A percentile compares a stretch with the other conserved stretches of the same genome.
Evolutionary conservation across 2,888 invertebrate genomes (phyloP).

Genomic region (Lasioglossum marginatum): DNA sequence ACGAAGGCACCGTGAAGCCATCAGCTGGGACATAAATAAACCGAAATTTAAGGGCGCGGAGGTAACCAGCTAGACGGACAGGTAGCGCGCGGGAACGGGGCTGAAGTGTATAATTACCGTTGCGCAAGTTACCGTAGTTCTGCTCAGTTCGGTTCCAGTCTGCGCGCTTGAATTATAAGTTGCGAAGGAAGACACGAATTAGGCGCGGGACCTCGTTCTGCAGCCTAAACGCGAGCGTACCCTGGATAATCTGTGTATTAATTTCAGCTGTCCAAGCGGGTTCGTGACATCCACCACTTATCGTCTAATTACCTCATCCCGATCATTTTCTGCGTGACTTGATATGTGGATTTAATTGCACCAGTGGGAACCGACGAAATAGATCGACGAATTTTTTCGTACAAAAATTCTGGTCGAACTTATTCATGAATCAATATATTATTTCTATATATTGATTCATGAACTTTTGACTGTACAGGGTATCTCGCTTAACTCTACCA

Average conservation of each 20-base stretch:
- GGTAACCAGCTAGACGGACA: conserved; percentile 64
- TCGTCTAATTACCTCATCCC: conserved; percentile 63
- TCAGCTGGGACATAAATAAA: conserved; percentile 79
- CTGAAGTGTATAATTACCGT: conserved; percentile 84
- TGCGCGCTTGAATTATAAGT: conserved; percentile 84
- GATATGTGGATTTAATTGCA: conserved; percentile 10
- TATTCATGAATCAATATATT: no score
- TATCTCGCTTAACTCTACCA: no score
- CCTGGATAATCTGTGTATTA: conserved; percentile 68
- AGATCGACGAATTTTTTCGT: not conserved
- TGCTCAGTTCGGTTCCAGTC: conserved; percentile 84
- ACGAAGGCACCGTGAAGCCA: conserved; percentile 60
- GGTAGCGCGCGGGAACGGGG: conserved; percentile 71
- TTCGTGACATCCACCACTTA: conserved; percentile 53
- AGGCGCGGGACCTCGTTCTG: conserved; percentile 72
- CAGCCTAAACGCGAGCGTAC: conserved; percentile 49
- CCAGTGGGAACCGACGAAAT: not conserved
- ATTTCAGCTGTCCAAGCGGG: conserved; percentile 61
- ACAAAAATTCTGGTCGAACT: not conserved
- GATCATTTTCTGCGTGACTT: conserved; percentile 34
- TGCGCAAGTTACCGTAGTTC: conserved; percentile 82
- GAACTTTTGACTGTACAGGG: no score
- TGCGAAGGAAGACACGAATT: conserved; percentile 84
- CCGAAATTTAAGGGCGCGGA: conserved; percentile 83
- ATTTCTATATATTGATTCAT: no score